Conservation (phyloP, 2,797 vertebrate genomes). For the Apogon hyalosoma region DNA sequence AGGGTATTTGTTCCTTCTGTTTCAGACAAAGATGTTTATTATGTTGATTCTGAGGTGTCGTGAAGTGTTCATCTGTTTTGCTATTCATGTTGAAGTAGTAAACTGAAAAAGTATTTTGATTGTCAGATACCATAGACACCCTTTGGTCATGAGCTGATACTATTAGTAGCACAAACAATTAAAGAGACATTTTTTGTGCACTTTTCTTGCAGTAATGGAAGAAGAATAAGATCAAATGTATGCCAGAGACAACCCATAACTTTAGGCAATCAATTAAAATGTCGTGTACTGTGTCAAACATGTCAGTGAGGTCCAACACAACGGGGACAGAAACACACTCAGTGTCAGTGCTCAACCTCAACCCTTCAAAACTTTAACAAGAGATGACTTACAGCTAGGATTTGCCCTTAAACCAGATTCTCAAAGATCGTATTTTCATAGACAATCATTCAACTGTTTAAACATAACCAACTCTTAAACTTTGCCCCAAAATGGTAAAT, state of each 20-base stretch:
- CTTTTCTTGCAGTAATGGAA: slow-evolving; percentile 20
- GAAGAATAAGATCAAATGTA: slow-evolving; percentile 30
- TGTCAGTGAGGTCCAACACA: slow-evolving; percentile 61
- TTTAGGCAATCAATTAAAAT: slow-evolving; percentile 70
- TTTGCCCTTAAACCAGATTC: slow-evolving; percentile 35
- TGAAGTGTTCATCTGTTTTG: slow-evolving; percentile 12
- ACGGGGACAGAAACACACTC: slow-evolving; percentile 48
- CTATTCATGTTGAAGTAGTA: slow-evolving; percentile 13
- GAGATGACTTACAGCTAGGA: slow-evolving; percentile 2
- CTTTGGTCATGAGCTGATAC: slow-evolving; percentile 42
- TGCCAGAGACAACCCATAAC: slow-evolving; percentile 57
- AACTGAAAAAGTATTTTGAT: slow-evolving; percentile 3
- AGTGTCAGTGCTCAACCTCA: slow-evolving; percentile 44
- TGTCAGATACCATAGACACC: slow-evolving; percentile 13
- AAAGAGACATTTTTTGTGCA: slow-evolving; percentile 15
- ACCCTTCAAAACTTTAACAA: slow-evolving; percentile 23
- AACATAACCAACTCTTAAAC: slow-evolving; percentile 53
- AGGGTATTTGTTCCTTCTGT: neutral
- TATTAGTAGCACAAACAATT: slow-evolving; percentile 9
- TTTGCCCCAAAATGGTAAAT: slow-evolving; percentile 60
- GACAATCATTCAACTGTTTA: slow-evolving; percentile 45
- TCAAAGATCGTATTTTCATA: slow-evolving; percentile 20
- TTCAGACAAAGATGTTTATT: slow-evolving; percentile 18
- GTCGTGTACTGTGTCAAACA: slow-evolving; percentile 51
- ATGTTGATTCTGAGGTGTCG: slow-evolving; percentile 8